Conservation (phyloP, 2,113 vertebrate species). For the Platycercus adscitus region DNA sequence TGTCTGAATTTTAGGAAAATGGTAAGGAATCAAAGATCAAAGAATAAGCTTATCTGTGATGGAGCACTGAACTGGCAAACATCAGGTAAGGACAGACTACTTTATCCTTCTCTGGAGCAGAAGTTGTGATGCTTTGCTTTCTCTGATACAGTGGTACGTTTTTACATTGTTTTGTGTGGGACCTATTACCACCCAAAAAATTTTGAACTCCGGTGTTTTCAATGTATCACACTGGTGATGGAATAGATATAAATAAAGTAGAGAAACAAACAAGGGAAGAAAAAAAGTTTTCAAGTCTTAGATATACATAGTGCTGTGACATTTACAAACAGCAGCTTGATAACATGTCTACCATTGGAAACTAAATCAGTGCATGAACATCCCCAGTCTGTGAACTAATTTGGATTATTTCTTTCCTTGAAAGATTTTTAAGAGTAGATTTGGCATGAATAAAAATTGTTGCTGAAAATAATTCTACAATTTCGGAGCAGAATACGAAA, state of each 20-base stretch:
- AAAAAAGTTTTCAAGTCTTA: not conserved
- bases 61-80: not conserved
- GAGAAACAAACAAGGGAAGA: not conserved
- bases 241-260: not conserved
- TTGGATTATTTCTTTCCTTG: not conserved
- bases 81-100: not conserved
- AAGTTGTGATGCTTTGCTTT: not conserved
- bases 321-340: not conserved
- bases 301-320: not conserved
- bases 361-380: not conserved
- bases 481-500: not conserved
- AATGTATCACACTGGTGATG: not conserved
- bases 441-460: not conserved
- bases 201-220: not conserved
- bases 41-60: not conserved
- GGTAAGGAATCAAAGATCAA: not conserved
- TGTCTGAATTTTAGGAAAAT: not conserved
- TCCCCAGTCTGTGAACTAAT: not conserved
- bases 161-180: not conserved
- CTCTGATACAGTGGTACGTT: not conserved
- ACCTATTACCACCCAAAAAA: not conserved
- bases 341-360: not conserved
- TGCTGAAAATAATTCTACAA: not conserved
- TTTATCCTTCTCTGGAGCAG: not conserved
- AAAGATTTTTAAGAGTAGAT: not conserved